Percentiles rank a stretch among this genome's conserved stretches.
Conservation (phyloP, 2,797 vertebrate genomes). For the Rhadinocentrus ornatus region DNA sequence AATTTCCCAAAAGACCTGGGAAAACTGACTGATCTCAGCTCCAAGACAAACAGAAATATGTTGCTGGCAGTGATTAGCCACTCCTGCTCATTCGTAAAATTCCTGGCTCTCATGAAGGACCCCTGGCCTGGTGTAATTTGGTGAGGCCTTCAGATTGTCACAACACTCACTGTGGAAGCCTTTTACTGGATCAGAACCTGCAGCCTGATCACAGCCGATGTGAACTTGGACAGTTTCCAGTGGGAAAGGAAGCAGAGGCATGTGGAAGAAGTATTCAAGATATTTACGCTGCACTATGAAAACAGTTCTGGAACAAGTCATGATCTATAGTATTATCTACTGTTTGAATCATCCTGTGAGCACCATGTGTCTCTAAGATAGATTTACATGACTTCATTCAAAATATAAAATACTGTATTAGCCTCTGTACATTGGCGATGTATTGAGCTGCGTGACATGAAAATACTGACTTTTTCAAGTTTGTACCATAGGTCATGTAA, state of each 20-base stretch:
- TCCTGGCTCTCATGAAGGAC: slow-evolving; percentile 41
- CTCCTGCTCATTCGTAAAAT: slow-evolving; percentile 49
- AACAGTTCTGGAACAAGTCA: not conserved
- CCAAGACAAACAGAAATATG: slow-evolving; percentile 71
- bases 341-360: not conserved
- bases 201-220: slow-evolving; percentile 10
- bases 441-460: not conserved
- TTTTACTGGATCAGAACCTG: slow-evolving; percentile 31
- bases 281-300: not conserved
- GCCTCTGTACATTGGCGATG: not conserved
- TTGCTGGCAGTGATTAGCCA: slow-evolving; percentile 64
- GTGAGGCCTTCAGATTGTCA: slow-evolving; percentile 32
- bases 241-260: slow-evolving; percentile 46
- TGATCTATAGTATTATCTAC: not conserved
- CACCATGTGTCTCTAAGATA: not conserved
- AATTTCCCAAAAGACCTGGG: slow-evolving; percentile 64
- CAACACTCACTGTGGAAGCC: slow-evolving; percentile 36
- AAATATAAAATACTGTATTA: not conserved
- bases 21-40: slow-evolving; percentile 40
- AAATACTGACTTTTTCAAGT: too few species aligned
- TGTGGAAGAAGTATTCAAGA: not conserved
- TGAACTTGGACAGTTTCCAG: slow-evolving; percentile 31
- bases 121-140: slow-evolving; percentile 44
- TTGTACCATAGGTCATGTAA: not conserved
- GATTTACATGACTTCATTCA: not conserved